Base-by-base conservation (phyloP, 2,797 vertebrate genomes). In the Leptoclinus maculatus region DNA sequence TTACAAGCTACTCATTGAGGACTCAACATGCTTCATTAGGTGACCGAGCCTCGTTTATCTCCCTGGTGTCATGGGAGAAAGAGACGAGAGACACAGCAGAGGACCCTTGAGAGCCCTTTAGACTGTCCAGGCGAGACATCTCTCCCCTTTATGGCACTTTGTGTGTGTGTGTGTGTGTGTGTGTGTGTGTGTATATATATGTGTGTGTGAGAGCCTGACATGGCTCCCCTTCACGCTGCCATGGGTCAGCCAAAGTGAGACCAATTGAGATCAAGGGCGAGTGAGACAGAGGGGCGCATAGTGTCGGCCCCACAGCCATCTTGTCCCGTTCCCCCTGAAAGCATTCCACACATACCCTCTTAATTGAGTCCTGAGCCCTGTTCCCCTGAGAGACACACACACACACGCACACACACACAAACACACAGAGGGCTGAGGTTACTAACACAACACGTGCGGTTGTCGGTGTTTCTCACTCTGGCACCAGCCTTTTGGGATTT, bases 291-390 rank as follows among this genome's bases (percentile, higher is more conserved):
- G 84, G 87, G 88, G 87, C 76, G 84, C 90, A 86, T 85, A 88
- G 90, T 85, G 86, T 87, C 34, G 82, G 84, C 85, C 90, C 87
- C 87, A 81, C 82, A 82, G 87, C 89, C 91, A 86, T 93, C 91
- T 93, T 92, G 89, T 90, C 87, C 88, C 49, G 79, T 92, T 93
- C 91, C 88, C 88, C 86, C 89, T 91, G 91, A 95, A 94, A 94
- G 93, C 94, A 94, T 95, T 95, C 93, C 90, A 81, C 87, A 90
- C 91, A 94, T 95, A 88, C 91, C 89, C 79, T 76, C 88, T 93
- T 95, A 95, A 96, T 95, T 94, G 93, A 94, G 93, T 93, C 91
- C 92, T 93, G 92, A 94, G 93, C 92, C 91, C 84, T 54, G 76
- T 81, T 91, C 92, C 90, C 86, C 72, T 62, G 89, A 80, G 80